Conservation (phyloP, 2,888 invertebrate genomes). For the Ochropleura plecta region DNA sequence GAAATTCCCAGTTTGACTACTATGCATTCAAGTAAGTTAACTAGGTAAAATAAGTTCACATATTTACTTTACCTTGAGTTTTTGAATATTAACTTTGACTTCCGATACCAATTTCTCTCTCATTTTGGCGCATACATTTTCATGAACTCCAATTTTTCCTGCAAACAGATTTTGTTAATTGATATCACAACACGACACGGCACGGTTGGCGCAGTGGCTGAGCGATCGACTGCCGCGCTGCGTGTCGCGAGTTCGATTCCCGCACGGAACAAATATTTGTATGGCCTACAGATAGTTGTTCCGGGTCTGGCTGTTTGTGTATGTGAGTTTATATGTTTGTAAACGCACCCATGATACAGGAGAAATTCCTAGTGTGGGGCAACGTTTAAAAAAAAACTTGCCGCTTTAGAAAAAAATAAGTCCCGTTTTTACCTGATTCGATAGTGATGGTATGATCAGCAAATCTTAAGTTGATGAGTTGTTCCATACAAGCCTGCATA, state of each 20-base stretch:
- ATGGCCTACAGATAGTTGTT: no score
- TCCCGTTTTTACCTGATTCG: constrained; percentile 81
- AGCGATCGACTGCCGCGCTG: no score
- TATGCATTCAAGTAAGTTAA: neutral
- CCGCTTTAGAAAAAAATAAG: neutral
- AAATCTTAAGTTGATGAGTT: constrained; percentile 90
- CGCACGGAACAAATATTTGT: no score
- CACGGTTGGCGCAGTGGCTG: no score
- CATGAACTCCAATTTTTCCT: constrained; percentile 93
- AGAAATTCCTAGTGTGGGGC: no score
- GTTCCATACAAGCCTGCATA: constrained; percentile 91
- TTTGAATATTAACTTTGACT: constrained; percentile 93
- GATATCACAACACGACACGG: no score
- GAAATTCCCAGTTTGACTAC: neutral
- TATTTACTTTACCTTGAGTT: constrained; percentile 92
- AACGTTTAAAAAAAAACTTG: no score
- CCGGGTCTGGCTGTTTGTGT: no score
- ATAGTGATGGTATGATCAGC: constrained; percentile 91
- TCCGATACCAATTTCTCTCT: constrained; percentile 95
- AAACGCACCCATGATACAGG: no score
- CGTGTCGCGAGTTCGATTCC: no score
- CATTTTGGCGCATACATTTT: constrained; percentile 95
- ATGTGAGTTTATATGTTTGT: no score
- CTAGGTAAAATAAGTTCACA: neutral
- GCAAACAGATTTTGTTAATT: constrained; percentile 59